Base-by-base conservation (phyloP, 2,113 vertebrate genomes). In the Cheilinus undulatus region DNA sequence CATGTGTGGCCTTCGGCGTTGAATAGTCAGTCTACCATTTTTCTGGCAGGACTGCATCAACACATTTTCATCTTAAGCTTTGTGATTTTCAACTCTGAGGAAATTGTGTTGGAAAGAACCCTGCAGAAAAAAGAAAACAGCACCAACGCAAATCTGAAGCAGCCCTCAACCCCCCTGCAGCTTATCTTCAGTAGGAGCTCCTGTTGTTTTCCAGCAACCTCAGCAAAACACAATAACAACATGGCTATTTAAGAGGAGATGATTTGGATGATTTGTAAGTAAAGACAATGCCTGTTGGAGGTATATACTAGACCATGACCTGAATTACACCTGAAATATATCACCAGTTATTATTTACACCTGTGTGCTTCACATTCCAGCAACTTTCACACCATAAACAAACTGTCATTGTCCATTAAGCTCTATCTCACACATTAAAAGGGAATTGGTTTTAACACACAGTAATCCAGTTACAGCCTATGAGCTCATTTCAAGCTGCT, bases 31-130 rank as follows among this genome's bases (percentile, higher is more conserved):
- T 71, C 66, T 84, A 73, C 76, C 72, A 83, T 84, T 87, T 78
- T 85, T 43, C 69, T 86, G 86, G 83, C 85, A 86, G 65, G 40
- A 68, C 78, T 49, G 69, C 78, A 85, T 85, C 83, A 86, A 78
- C 83, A 84, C 86, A 82, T 79, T 82, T 81, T 81, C 83, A 67
- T 78, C 84, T 79, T 88, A 54, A 78, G 61, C 65, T 87, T 72
- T 76, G 60, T 32, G 72, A 81, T 64, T 57, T 52, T 36, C 36
- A 48, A 71, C 32, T 70, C 63, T 83, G 75, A 50, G 10, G 72
- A 86, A 65, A 73, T 38, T 56, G 45, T 73, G 51, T 36, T 74
- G 45, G 59, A 65, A 63, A 84, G 78, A 40, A 28, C 70, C 68
- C 70, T 36, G 54, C 57, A 73, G 85, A n/a, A n/a, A n/a, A n/a